These are phyloP conservation scores for Neosalanx taihuensis DNA, from an alignment of 2,797 vertebrate genomes.

Conservation along the genomic window DNA sequence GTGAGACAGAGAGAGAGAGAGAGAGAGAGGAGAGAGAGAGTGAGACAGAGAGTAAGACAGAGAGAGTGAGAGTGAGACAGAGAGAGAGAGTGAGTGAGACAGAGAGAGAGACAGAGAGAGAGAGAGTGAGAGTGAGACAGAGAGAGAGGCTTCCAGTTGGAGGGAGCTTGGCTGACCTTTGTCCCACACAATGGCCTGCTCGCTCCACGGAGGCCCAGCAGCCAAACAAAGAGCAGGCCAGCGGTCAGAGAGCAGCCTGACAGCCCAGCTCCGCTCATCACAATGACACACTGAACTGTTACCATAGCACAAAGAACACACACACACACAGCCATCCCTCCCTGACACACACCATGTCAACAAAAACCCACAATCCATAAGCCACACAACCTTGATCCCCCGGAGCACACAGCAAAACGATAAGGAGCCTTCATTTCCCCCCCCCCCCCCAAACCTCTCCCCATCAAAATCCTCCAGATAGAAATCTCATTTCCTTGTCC, in stretches of 20 bases:
- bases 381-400: too few relatives aligned
- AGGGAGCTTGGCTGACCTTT: constrained; percentile 20
- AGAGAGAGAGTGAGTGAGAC: background rate
- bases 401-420: background rate
- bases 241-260: background rate
- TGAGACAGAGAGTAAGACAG: background rate
- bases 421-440: background rate
- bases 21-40: background rate
- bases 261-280: background rate
- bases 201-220: background rate
- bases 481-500: background rate
- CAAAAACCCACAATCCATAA: background rate
- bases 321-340: background rate
- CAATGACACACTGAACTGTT: background rate
- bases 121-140: background rate
- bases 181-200: constrained; percentile 30
- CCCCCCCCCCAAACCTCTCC: background rate
- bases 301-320: background rate
- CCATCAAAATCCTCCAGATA: background rate
- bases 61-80: background rate
- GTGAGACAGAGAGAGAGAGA: background rate
- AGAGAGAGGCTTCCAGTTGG: background rate
- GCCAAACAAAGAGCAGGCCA: constrained; percentile 10
- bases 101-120: background rate
- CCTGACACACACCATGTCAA: background rate